phyloP scores from a whole-genome alignment of 2,888 invertebrate species.

The Leucophenga maculata region DNA sequence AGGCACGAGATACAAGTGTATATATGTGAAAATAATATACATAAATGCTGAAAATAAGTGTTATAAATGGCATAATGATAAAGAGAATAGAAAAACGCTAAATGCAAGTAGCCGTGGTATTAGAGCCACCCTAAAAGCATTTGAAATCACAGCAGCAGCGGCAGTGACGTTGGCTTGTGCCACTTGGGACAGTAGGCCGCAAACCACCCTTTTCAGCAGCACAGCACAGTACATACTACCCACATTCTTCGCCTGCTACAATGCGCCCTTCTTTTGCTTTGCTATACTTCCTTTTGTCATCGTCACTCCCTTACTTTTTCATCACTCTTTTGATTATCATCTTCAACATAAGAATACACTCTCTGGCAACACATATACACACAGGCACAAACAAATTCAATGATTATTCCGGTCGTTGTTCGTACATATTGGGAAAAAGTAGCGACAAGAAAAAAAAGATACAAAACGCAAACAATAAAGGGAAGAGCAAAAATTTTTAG shows the following conservation, averaged over 20 bases:
- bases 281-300: conserved; percentile 18
- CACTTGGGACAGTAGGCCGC: conserved; percentile 18
- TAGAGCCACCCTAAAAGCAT: conserved; percentile 10
- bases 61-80: conserved; percentile 45
- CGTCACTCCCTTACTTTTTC: conserved; percentile 32
- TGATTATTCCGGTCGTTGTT: conserved; percentile 25
- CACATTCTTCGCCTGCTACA: background rate
- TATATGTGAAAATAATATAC: conserved; percentile 23
- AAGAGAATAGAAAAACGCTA: conserved; percentile 35
- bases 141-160: conserved; percentile 12
- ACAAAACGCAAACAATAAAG: conserved; percentile 20
- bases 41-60: conserved; percentile 45
- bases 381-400: background rate
- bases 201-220: background rate
- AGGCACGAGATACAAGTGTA: background rate
- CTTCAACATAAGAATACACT: background rate
- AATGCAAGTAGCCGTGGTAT: conserved; percentile 19
- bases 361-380: background rate
- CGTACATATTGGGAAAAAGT: conserved; percentile 15
- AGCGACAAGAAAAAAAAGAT: conserved; percentile 11
- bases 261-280: conserved; percentile 17
- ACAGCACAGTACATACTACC: too few relatives aligned
- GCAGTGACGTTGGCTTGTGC: background rate
- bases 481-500: background rate
- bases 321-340: conserved; percentile 15